Evolutionary conservation across 2,797 vertebrate genomes (phyloP), one percentile per base, ranked within the genome.

Genomic region (Alectoris magna): DNA sequence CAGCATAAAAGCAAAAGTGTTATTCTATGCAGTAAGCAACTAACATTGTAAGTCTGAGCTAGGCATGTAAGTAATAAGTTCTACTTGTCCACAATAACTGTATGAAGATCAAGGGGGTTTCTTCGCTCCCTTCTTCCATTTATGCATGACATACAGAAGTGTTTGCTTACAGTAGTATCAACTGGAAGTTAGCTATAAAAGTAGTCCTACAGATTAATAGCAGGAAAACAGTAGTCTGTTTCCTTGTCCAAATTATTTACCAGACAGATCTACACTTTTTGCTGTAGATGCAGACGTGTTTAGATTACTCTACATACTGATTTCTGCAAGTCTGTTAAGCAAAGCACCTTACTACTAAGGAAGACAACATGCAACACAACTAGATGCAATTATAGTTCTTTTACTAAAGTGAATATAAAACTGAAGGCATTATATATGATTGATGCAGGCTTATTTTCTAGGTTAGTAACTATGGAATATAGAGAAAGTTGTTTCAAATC

Each of bases 381-480:
- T 44, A 92, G 66, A 94, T 92, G 66, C 53, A 97, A 95, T 44
- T 87, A 79, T 6, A 95, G 66, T 31, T 75, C 56, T 94, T 91
- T 93, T 91, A 88, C 72, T 91, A 64, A 71, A 75, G 91, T 86
- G n/a, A 93, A 68, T 58, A 79, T 94, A 96, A 96, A 88, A 79
- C 66, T 78, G 87, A 84, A 94, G 95, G 85, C 88, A 93, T 91
- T 89, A 90, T 67, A 18, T 90, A 93, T 84, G 5, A 87, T 67
- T 92, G 80, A 91, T 85, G 92, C 67, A 91, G 81, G 56, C 34
- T 7, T 74, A 74, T 86, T 70, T 87, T 93, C 87, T 88, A 94
- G 59, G 93, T 95, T 95, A 96, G 85, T 92, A 95, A 81, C 84
- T 95, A 74, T 74, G 53, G 39, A 90, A 82, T 88, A 96, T 43